Conservation (phyloP, 2,888 invertebrate genomes). For the Caenorhabditis becei region DNA sequence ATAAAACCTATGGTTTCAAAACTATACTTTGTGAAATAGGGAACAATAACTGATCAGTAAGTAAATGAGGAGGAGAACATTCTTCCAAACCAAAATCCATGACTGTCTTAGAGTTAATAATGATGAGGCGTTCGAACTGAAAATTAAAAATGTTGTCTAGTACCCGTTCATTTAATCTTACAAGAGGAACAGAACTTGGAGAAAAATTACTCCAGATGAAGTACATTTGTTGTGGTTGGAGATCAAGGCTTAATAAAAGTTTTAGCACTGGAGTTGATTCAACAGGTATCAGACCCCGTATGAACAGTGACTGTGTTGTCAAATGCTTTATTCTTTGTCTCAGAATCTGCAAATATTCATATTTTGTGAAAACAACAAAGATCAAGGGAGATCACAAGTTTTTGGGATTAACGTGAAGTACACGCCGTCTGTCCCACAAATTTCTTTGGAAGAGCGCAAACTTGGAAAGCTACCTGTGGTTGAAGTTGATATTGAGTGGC, state of each 20-base stretch:
- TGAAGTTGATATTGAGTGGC: too few species aligned
- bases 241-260: slow-evolving; percentile 56
- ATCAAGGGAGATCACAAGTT: too few species aligned
- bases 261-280: slow-evolving; percentile 73
- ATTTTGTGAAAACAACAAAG: background rate
- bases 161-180: slow-evolving; percentile 6
- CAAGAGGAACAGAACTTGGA: slow-evolving; percentile 57
- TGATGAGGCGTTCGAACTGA: slow-evolving; percentile 65
- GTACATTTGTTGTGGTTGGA: slow-evolving; percentile 74
- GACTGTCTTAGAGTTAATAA: slow-evolving; percentile 52
- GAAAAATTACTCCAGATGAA: slow-evolving; percentile 77
- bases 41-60: slow-evolving; percentile 66
- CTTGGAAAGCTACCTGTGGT: too few species aligned
- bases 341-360: slow-evolving; percentile 53
- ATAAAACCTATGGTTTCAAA: background rate
- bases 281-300: slow-evolving; percentile 74
- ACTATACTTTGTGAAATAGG: slow-evolving; percentile 54
- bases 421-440: background rate
- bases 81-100: slow-evolving; percentile 73
- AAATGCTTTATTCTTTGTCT: slow-evolving; percentile 64
- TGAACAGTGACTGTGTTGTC: slow-evolving; percentile 71
- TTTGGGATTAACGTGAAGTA: too few species aligned
- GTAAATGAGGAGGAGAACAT: slow-evolving; percentile 65
- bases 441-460: too few species aligned
- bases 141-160: background rate